phyloP scores from a whole-genome alignment of 2,113 vertebrate species.

The Vimba vimba region DNA sequence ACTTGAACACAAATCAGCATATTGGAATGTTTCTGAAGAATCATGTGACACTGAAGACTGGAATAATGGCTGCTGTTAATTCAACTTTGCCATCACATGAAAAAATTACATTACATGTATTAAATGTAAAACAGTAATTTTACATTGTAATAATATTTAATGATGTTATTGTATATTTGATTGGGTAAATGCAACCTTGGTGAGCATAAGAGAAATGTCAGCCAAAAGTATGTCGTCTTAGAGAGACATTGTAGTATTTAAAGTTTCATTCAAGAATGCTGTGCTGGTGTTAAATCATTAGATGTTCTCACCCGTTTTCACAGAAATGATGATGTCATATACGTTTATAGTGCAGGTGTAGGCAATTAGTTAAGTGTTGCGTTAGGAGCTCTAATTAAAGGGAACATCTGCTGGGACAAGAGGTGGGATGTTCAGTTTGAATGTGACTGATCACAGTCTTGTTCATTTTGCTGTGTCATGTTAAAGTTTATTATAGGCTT shows the following conservation, averaged over 20 bases:
- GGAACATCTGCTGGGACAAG: background rate
- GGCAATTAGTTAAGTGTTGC: background rate
- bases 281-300: background rate
- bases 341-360: background rate
- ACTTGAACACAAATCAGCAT: background rate
- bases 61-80: background rate
- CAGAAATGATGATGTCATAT: background rate
- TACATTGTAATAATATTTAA: too few species aligned
- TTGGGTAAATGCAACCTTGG: too few species aligned
- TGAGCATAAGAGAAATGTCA: too few species aligned
- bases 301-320: conserved; percentile 15
- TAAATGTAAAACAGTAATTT: too few species aligned
- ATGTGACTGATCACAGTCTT: background rate
- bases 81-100: too few species aligned
- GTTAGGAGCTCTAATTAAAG: background rate
- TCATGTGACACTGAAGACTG: background rate
- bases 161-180: too few species aligned
- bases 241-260: background rate
- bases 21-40: background rate
- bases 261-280: background rate
- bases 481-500: background rate
- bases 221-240: background rate
- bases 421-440: background rate
- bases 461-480: conserved; percentile 5
- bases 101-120: too few species aligned